Evolutionary conservation across 2,888 invertebrate genomes (phyloP).

Genomic region (Plebejus anna): DNA sequence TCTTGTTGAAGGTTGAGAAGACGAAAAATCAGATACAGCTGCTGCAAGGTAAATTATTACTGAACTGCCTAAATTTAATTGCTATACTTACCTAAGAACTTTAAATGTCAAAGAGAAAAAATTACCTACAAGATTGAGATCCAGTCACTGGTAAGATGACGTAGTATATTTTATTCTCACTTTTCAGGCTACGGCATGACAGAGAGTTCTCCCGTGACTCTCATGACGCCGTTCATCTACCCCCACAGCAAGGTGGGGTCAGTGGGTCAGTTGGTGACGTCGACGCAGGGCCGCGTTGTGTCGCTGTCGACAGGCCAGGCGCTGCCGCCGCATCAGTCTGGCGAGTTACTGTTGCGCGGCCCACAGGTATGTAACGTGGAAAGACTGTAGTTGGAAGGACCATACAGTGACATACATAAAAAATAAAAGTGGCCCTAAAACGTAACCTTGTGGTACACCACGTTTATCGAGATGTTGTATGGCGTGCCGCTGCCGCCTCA

Average conservation of each 20-base stretch:
- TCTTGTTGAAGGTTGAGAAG: slow-evolving; percentile 79
- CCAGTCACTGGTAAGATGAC: too few species aligned
- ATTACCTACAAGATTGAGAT: too few species aligned
- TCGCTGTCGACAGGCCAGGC: slow-evolving; percentile 77
- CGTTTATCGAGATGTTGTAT: too few species aligned
- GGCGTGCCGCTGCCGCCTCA: too few species aligned
- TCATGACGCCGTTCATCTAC: slow-evolving; percentile 79
- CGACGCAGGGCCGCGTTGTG: slow-evolving; percentile 83
- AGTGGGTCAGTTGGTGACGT: slow-evolving; percentile 83
- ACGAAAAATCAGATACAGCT: slow-evolving; percentile 69
- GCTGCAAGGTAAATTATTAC: slow-evolving; percentile 58
- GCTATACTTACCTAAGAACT: too few species aligned
- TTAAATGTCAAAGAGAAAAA: too few species aligned
- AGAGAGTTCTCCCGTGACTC: slow-evolving; percentile 83
- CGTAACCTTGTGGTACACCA: too few species aligned
- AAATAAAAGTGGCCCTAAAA: too few species aligned
- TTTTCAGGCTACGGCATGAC: slow-evolving; percentile 83
- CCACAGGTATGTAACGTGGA: slow-evolving; percentile 80
- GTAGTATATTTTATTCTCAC: too few species aligned
- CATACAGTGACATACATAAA: too few species aligned
- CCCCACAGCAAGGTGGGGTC: slow-evolving; percentile 83
- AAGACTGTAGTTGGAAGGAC: too few species aligned
- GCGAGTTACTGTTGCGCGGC: slow-evolving; percentile 86
- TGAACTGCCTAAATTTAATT: too few species aligned
- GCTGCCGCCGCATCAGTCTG: slow-evolving; percentile 82